Evolutionary conservation across 2,113 vertebrate species (phyloP).

Genomic region (Corythoichthys intestinalis): DNA sequence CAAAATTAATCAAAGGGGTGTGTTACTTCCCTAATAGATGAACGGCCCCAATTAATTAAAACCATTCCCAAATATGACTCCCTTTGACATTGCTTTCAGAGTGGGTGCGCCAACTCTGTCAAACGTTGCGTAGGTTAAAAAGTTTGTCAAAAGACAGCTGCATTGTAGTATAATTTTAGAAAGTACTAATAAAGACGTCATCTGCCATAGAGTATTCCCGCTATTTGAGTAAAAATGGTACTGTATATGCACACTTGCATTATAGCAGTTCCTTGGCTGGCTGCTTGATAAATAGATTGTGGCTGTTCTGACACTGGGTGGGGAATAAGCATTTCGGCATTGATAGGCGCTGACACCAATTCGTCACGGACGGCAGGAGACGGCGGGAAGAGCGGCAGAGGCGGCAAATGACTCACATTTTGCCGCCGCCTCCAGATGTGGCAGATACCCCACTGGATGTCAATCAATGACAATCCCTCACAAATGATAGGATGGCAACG

Average conservation of each 20-base stretch:
- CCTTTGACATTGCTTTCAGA: too few relatives aligned
- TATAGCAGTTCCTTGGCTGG: slow-evolving; percentile 59
- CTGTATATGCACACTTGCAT: slow-evolving; percentile 25
- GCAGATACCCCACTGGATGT: slow-evolving; percentile 50
- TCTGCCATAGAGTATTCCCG: not conserved
- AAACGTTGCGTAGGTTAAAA: not conserved
- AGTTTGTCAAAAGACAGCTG: not conserved
- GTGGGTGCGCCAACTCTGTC: not conserved
- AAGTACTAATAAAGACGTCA: not conserved
- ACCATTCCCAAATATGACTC: too few relatives aligned
- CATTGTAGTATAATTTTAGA: not conserved
- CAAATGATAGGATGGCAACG: slow-evolving; percentile 22
- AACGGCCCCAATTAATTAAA: too few relatives aligned
- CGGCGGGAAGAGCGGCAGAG: slow-evolving; percentile 25
- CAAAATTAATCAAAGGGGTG: too few relatives aligned
- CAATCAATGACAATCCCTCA: slow-evolving; percentile 51
- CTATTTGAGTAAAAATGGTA: not conserved
- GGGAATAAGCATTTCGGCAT: slow-evolving; percentile 69
- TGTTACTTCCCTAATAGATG: too few relatives aligned
- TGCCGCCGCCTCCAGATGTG: slow-evolving; percentile 55
- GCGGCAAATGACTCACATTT: slow-evolving; percentile 52
- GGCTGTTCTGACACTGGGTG: slow-evolving; percentile 74
- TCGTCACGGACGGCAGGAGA: slow-evolving; percentile 69
- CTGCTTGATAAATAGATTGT: slow-evolving; percentile 80
- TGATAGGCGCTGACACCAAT: slow-evolving; percentile 71